These are phyloP conservation scores for Rhinopomastus cyanomelas DNA, from an alignment of 2,113 vertebrate species.

Conservation along the genomic window DNA sequence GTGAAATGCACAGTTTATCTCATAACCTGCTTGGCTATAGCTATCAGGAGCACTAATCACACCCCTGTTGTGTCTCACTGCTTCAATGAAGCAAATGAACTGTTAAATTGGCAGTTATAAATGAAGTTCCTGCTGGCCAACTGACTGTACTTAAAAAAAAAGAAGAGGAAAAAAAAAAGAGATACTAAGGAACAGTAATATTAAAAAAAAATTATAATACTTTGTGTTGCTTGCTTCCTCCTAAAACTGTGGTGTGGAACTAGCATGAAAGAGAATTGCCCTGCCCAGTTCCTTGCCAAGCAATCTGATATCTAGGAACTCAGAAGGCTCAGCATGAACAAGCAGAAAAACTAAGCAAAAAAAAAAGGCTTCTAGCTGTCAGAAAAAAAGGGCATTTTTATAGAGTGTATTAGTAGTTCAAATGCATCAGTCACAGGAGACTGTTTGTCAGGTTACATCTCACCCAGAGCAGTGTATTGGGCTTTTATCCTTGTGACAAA, in stretches of 20 bases:
- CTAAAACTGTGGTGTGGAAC: neutral
- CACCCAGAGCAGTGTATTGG: conserved; percentile 52
- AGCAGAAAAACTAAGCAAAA: conserved; percentile 51
- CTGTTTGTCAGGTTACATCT: conserved; percentile 69
- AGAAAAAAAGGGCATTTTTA: conserved; percentile 50
- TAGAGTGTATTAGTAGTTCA: conserved; percentile 58
- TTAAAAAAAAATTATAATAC: neutral
- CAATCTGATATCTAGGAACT: neutral
- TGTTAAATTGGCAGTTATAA: conserved; percentile 71
- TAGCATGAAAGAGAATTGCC: neutral
- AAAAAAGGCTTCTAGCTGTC: conserved; percentile 59
- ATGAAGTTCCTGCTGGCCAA: conserved; percentile 58
- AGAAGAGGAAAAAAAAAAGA: neutral
- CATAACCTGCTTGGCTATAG: conserved; percentile 53
- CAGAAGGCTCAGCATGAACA: conserved; percentile 29
- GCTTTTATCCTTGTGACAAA: conserved; percentile 70
- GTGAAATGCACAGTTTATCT: conserved; percentile 52
- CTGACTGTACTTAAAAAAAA: conserved; percentile 6
- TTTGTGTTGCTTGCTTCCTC: neutral
- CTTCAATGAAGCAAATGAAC: conserved; percentile 68
- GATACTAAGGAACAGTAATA: neutral
- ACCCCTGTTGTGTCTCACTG: conserved; percentile 65
- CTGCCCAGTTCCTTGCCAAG: neutral
- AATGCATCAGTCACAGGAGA: conserved; percentile 62
- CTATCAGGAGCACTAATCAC: conserved; percentile 63